Evolutionary conservation across 2,113 vertebrate genomes (phyloP), one percentile per base, ranked within the genome.

Genomic region (Cichladusa arquata): DNA sequence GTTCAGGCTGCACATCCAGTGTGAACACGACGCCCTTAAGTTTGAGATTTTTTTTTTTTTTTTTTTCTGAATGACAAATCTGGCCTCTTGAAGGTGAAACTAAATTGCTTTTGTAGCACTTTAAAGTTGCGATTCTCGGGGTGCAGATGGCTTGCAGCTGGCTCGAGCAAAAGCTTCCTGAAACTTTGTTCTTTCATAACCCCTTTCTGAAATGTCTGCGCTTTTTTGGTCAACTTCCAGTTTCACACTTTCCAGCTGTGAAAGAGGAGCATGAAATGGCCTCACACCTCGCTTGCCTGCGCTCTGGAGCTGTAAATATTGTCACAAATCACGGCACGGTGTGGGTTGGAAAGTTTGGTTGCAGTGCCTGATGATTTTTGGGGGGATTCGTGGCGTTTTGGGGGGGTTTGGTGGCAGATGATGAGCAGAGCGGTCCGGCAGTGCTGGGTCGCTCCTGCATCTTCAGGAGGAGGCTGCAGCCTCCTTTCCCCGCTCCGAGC

Each of bases 221-320:
- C 45, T 61, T 91, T 91, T 92, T 53, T 91, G 84, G 61, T 85
- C 84, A 87, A 57, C 91, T 96, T 92, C 94, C 93, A 96, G 80
- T 90, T 88, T 88, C 56, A 3, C 71, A 24, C 48, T 29, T 94
- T 81, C 80, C 80, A 36, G 50, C 92, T 47, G 64, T 17, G 64
- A 88, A 66, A 78, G 64, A 77, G 45, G 23, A 74, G 51, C 91
- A 4, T 70, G 24, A 92, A 87, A 53, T 53, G 62, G 92, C 84
- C 81, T 86, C 65, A 69, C 69, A 77, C 86, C 69, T 87, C 26
- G 0, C n/a, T 28, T 19, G 33, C 62, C 78, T 40, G 60, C 36
- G 40, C 48, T 67, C 53, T 3, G 38, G 51, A 7, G 61, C 15
- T 3, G 22, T 8, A 29, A 67, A 67, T 26, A 36, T 9, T 25